These are phyloP conservation scores for Falco columbarius DNA, from an alignment of 2,797 vertebrate species.

Conservation along the genomic window DNA sequence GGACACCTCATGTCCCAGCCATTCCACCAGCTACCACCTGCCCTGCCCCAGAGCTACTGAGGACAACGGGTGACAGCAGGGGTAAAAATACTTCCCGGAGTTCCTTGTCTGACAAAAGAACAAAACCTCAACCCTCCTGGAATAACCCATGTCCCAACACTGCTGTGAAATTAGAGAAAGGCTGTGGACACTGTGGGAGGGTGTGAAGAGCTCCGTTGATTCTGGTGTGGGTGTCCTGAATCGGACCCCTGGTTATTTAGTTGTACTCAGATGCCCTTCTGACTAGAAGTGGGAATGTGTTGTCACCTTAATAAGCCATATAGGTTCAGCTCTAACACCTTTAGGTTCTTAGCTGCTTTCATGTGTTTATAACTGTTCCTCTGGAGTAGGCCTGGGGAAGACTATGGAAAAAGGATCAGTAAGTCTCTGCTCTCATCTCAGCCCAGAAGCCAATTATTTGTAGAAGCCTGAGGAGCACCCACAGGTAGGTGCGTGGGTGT, in stretches of 20 bases:
- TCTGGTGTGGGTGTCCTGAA: neutral
- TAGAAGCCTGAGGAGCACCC: neutral
- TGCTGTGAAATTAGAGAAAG: neutral
- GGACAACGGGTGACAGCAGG: neutral
- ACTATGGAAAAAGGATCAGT: neutral
- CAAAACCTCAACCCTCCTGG: neutral
- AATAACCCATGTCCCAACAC: neutral
- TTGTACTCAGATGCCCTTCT: neutral
- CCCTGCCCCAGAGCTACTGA: neutral
- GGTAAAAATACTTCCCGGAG: neutral
- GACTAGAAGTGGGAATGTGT: neutral
- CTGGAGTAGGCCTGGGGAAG: neutral
- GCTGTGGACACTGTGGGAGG: neutral
- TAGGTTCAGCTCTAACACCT: neutral
- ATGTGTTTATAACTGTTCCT: neutral
- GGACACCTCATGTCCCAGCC: neutral
- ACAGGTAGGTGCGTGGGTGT: accelerated
- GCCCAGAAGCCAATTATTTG: neutral
- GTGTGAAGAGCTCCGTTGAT: neutral
- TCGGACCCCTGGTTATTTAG: neutral
- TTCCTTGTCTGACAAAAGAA: neutral
- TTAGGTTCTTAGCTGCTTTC: neutral
- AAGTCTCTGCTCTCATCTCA: neutral
- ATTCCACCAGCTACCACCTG: neutral
- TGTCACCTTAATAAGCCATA: neutral